Conservation (phyloP, 2,888 invertebrate genomes). For the Diaprepes abbreviatus region DNA sequence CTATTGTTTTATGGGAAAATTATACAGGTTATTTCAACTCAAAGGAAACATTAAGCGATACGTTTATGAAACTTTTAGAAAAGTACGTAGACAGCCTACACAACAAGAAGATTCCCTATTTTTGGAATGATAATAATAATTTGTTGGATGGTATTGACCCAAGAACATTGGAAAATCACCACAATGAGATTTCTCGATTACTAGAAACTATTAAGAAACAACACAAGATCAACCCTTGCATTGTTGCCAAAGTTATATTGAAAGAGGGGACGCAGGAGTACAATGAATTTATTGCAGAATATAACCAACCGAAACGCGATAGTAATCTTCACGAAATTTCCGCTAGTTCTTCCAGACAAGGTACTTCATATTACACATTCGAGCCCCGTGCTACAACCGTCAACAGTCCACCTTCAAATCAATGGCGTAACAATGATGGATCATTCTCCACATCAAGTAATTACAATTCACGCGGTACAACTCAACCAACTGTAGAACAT, state of each 20-base stretch:
- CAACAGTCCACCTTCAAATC: background rate
- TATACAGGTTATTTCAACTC: conserved; percentile 16
- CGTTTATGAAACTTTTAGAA: conserved; percentile 67
- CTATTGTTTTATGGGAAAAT: conserved; percentile 21
- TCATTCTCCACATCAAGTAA: background rate
- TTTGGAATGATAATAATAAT: conserved; percentile 70
- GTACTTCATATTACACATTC: background rate
- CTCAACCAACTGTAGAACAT: background rate
- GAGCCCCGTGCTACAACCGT: background rate
- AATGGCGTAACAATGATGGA: too few species aligned
- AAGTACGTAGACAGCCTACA: conserved; percentile 64
- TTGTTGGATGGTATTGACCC: conserved; percentile 62
- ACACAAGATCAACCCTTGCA: background rate
- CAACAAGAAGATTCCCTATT: conserved; percentile 65
- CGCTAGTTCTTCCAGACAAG: too few species aligned
- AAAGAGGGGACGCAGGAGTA: conserved; percentile 23
- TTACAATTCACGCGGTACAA: background rate
- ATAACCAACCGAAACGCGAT: background rate
- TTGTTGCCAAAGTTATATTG: conserved; percentile 26
- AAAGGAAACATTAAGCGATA: conserved; percentile 5
- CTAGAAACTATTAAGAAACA: background rate
- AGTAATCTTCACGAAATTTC: background rate
- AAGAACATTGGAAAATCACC: conserved; percentile 37
- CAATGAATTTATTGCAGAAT: conserved; percentile 11
- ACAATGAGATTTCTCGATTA: conserved; percentile 18